Conservation (phyloP, 1,140 invertebrate species). For the Penaeus chinensis region DNA sequence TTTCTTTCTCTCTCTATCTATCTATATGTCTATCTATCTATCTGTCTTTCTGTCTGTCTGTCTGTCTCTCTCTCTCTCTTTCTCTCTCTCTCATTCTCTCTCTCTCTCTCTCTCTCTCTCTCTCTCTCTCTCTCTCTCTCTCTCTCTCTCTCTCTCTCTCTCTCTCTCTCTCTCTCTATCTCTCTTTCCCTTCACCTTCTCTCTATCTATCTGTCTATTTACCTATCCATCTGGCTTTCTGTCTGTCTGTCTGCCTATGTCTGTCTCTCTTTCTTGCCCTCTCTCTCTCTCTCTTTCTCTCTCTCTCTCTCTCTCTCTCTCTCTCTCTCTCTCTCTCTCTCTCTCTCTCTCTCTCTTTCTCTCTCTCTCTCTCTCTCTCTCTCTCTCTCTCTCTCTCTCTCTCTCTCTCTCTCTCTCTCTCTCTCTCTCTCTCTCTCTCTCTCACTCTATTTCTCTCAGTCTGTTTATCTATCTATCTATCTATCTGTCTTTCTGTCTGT, state of each 20-base stretch:
- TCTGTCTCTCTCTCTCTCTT: not conserved
- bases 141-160: not conserved
- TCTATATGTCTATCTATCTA: not conserved
- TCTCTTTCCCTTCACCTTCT: not conserved
- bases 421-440: not conserved
- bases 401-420: not conserved
- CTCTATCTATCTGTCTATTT: no score
- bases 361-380: not conserved
- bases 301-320: slow-evolving; percentile 13
- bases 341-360: not conserved
- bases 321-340: not conserved
- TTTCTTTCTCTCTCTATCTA: not conserved
- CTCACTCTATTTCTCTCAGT: no score
- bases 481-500: no score
- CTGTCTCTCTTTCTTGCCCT: slow-evolving; percentile 3
- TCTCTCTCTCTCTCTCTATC: not conserved
- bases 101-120: not conserved
- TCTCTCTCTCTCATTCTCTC: not conserved
- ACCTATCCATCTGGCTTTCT: no score
- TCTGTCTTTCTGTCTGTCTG: not conserved
- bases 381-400: not conserved
- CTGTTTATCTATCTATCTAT: no score
- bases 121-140: not conserved
- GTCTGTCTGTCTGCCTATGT: no score
- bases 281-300: no score